phyloP scores from a whole-genome alignment of 1,140 invertebrate species.

The Melanaphis sacchari region DNA sequence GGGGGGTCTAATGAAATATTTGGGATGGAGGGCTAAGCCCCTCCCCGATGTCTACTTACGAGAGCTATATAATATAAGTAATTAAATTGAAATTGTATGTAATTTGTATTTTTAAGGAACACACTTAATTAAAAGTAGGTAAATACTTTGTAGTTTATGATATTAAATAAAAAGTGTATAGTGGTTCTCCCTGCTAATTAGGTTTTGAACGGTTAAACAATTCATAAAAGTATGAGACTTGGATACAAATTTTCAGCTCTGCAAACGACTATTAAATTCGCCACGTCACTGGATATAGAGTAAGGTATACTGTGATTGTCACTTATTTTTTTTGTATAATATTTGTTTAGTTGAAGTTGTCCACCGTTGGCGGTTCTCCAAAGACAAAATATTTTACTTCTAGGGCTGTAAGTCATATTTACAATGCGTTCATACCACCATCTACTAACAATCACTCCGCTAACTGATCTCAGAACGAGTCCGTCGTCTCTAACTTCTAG shows the following conservation, averaged over 20 bases:
- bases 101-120: no score
- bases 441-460: conserved; percentile 93
- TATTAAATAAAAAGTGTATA: no score
- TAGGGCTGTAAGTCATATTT: conserved; percentile 99
- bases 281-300: not conserved
- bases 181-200: no score
- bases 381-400: conserved; percentile 95
- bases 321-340: conserved; percentile 96
- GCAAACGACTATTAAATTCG: not conserved
- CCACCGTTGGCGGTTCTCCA: conserved; percentile 87
- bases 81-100: no score
- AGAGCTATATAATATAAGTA: no score
- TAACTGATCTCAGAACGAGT: conserved; percentile 89
- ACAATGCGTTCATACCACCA: conserved; percentile 99
- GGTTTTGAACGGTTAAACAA: no score
- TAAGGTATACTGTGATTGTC: not conserved
- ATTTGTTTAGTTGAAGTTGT: conserved; percentile 95
- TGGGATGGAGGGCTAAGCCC: no score
- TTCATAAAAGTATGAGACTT: not conserved
- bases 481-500: conserved; percentile 99
- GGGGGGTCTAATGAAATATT: no score
- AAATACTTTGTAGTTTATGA: no score
- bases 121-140: no score
- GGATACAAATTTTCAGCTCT: not conserved
- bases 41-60: no score